Conservation (phyloP, 1,140 invertebrate genomes). For the Philopotamus ludificatus region DNA sequence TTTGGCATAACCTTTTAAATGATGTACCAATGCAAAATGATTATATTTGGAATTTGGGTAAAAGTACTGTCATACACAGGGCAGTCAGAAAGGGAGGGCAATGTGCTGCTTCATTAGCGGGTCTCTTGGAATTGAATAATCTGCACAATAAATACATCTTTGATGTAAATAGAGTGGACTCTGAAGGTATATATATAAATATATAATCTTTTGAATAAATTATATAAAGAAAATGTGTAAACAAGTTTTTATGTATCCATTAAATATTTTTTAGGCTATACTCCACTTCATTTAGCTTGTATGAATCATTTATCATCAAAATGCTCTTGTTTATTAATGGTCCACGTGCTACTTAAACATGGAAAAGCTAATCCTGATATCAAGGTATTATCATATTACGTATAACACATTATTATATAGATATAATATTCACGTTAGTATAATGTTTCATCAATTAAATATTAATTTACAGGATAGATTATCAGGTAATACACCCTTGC, state of each 20-base stretch:
- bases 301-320: neutral
- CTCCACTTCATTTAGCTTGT: constrained; percentile 32
- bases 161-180: constrained; percentile 20
- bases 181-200: constrained; percentile 24
- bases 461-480: constrained; percentile 23
- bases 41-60: constrained; percentile 13
- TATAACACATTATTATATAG: neutral
- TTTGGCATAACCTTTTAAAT: neutral
- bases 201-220: neutral
- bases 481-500: constrained; percentile 32
- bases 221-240: neutral
- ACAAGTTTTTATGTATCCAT: constrained; percentile 2
- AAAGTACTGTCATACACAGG: constrained; percentile 22
- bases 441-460: neutral
- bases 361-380: constrained; percentile 31
- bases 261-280: constrained; percentile 24
- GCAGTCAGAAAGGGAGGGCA: constrained; percentile 12
- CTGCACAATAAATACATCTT: neutral
- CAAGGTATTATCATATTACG: constrained; percentile 22
- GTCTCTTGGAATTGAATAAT: constrained; percentile 12
- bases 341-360: constrained; percentile 30
- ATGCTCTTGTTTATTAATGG: constrained; percentile 9
- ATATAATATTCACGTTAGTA: constrained; percentile 8
- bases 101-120: constrained; percentile 17
- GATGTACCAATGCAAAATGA: neutral